Percentiles rank a stretch among this genome's conserved stretches.
phyloP scores from a whole-genome alignment of 1,140 invertebrate genomes.

The Xylocopa sonorina region DNA sequence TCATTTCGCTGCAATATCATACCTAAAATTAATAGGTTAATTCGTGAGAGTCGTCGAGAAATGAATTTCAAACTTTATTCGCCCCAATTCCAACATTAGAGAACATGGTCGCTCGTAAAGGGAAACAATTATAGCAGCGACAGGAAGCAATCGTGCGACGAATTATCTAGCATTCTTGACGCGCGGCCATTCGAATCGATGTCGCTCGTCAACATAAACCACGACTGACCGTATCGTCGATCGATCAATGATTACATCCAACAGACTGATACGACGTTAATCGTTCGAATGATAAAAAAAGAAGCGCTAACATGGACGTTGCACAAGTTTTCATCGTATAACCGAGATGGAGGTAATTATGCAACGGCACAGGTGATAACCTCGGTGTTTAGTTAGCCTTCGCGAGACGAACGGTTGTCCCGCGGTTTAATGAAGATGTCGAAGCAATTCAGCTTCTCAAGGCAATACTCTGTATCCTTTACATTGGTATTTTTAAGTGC shows the following conservation, averaged over 20 bases:
- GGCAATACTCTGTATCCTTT: too few relatives aligned
- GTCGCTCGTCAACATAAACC: neutral
- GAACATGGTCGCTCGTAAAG: neutral
- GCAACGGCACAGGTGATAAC: conserved; percentile 20
- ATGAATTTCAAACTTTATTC: neutral
- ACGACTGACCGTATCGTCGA: neutral
- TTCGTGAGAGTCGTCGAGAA: too few relatives aligned
- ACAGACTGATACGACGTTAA: neutral
- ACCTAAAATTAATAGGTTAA: too few relatives aligned
- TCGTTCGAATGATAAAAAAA: neutral
- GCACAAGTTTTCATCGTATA: conserved; percentile 4
- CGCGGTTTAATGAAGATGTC: too few relatives aligned
- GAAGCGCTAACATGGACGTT: neutral
- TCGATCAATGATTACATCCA: conserved; percentile 12
- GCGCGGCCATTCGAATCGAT: neutral
- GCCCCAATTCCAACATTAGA: neutral
- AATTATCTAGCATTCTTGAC: neutral
- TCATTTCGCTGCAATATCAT: too few relatives aligned
- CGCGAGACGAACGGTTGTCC: neutral
- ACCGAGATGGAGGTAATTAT: conserved; percentile 14
- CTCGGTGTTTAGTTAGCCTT: neutral
- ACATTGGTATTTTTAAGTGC: too few relatives aligned
- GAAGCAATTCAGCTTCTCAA: too few relatives aligned
- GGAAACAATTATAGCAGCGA: neutral
- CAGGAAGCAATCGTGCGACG: neutral